These are phyloP conservation scores for Phenganax stokvisi DNA, from an alignment of 92 coral and sea anemone genomes.

Conservation along the genomic window DNA sequence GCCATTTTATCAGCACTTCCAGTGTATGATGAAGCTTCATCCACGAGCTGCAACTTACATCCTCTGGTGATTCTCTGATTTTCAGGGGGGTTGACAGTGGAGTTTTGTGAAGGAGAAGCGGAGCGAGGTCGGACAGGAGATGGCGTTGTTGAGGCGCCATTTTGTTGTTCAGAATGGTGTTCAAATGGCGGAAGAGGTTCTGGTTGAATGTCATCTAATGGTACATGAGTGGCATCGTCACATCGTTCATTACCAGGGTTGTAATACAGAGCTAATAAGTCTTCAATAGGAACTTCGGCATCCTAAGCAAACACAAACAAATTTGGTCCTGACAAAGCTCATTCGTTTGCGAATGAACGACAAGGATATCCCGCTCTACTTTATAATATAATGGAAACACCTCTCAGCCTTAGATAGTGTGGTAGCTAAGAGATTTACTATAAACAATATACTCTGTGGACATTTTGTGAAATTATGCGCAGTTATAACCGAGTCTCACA, in stretches of 20 bases:
- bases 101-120: constrained; percentile 68
- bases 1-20: too few relatives aligned
- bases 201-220: constrained; percentile 82
- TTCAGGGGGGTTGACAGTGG: constrained; percentile 76
- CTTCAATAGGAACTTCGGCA: constrained; percentile 89
- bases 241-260: constrained; percentile 56
- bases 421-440: too few relatives aligned
- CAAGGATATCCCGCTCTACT: too few relatives aligned
- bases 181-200: constrained; percentile 83
- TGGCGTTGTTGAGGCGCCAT: constrained; percentile 43
- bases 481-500: too few relatives aligned
- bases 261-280: constrained; percentile 85
- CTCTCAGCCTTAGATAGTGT: too few relatives aligned
- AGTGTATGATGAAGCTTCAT: too few relatives aligned
- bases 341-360: background rate
- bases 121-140: constrained; percentile 55
- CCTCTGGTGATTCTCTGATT: constrained; percentile 99
- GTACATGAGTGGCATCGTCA: constrained; percentile 44
- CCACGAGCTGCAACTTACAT: constrained; percentile 50
- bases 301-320: constrained; percentile 48
- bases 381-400: too few relatives aligned
- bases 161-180: constrained; percentile 50
- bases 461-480: too few relatives aligned
- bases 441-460: too few relatives aligned
- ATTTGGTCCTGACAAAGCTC: background rate